Evolutionary conservation across 2,888 invertebrate species (phyloP), one percentile per base, ranked within the genome.

Genomic region (Agelastica alni): DNA sequence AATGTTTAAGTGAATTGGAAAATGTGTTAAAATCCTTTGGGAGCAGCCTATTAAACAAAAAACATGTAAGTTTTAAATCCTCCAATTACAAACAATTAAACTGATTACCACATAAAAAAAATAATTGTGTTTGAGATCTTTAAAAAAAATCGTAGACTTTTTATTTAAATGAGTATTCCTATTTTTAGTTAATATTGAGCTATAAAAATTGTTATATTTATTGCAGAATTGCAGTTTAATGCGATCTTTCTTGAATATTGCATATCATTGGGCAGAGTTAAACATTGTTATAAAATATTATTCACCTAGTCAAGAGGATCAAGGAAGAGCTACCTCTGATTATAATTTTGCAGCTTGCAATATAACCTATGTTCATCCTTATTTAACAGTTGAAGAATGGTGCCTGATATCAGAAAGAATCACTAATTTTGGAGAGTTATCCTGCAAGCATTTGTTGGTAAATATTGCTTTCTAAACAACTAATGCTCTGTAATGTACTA

Each of bases 361-460:
- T 64, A 62, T 75, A 22, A 70, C 71, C 2, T 75, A 73, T 61
- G 58, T 75, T 37, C 76, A 76, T 62, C 65, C 73, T 2, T 77
- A 76, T 62, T 61, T 77, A 34, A 67, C 65, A 9, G 53, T 65
- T 3, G 70, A 73, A 51, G 70, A 76, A 26, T 77, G 77, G 77
- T 71, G 72, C 52, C 59, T 73, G 12, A 69, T 77, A 53, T 70
- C 72, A 3, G 73, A 77, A 60, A 67, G 77, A 42, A 74, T 77
- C 32, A 71, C 66, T 6, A 77, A 77, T 69, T 77, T 77, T 63
- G 77, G 77, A 2, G 73, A 75, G 57, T 54, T 65, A 53, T 67
- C 72, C 7, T 77, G 76, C 59, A 75, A 66, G 47, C 59, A 62
- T 28, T 61, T 63, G 51, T 59, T 68, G 69, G 70, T 66, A 61